Conservation (phyloP, 2,888 invertebrate species). For the Hartigia nigra region DNA sequence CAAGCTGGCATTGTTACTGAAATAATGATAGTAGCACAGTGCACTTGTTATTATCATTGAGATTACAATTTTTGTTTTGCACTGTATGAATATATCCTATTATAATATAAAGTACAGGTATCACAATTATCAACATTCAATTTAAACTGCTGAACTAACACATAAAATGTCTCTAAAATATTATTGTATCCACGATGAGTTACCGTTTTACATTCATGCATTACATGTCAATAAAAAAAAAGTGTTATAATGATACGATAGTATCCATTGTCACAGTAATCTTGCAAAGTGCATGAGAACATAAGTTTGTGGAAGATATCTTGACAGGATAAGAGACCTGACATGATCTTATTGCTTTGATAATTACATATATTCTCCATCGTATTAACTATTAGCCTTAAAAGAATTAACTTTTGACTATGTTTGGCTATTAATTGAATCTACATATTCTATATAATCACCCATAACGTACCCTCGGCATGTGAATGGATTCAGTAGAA, state of each 20-base stretch:
- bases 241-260: background rate
- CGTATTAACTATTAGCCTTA: background rate
- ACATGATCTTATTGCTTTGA: background rate
- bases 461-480: background rate
- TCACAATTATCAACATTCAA: background rate
- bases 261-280: background rate
- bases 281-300: background rate
- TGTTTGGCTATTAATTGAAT: background rate
- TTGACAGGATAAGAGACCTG: background rate
- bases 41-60: background rate
- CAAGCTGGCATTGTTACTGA: background rate
- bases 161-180: background rate
- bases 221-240: background rate
- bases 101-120: background rate
- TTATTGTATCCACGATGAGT: background rate
- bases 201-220: background rate
- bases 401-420: background rate
- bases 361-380: background rate
- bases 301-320: background rate
- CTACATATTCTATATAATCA: conserved; percentile 2
- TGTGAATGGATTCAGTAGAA: conserved; percentile 31
- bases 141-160: background rate
- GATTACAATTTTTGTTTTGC: background rate
- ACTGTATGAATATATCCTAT: background rate
- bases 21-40: background rate